phyloP scores from a whole-genome alignment of 2,797 vertebrate species.

The Phaenicophaeus curvirostris region DNA sequence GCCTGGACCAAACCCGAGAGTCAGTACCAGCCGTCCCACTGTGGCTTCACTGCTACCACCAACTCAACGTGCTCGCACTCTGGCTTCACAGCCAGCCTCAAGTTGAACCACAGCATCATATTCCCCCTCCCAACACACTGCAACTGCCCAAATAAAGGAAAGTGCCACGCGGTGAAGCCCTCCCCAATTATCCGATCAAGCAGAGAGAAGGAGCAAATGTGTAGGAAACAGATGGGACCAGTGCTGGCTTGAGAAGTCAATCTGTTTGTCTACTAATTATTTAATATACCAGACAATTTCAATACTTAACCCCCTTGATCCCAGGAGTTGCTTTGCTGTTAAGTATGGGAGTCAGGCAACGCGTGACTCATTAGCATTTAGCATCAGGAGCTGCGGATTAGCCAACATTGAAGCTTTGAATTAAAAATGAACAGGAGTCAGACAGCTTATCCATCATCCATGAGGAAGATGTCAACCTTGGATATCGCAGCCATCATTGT shows the following conservation, averaged over 20 bases:
- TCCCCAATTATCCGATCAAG: conserved; percentile 44
- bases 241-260: conserved; percentile 58
- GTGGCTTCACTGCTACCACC: rapidly evolving
- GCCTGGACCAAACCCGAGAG: not conserved
- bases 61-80: rapidly evolving
- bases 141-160: not conserved
- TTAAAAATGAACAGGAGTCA: conserved; percentile 61
- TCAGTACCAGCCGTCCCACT: not conserved
- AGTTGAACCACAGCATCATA: not conserved
- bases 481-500: conserved; percentile 25
- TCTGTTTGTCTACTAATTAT: conserved; percentile 71
- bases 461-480: conserved; percentile 17
- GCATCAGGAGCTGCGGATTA: not conserved
- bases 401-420: not conserved
- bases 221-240: conserved; percentile 44
- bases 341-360: conserved; percentile 6
- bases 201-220: conserved; percentile 1
- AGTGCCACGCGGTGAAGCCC: not conserved
- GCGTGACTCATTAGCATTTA: conserved; percentile 18
- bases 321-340: conserved; percentile 26
- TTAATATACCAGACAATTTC: conserved; percentile 62
- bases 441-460: conserved; percentile 58
- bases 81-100: not conserved
- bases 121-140: not conserved
- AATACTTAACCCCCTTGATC: conserved; percentile 65